phyloP scores from a whole-genome alignment of 2,888 invertebrate species.

The Pterostichus madidus region DNA sequence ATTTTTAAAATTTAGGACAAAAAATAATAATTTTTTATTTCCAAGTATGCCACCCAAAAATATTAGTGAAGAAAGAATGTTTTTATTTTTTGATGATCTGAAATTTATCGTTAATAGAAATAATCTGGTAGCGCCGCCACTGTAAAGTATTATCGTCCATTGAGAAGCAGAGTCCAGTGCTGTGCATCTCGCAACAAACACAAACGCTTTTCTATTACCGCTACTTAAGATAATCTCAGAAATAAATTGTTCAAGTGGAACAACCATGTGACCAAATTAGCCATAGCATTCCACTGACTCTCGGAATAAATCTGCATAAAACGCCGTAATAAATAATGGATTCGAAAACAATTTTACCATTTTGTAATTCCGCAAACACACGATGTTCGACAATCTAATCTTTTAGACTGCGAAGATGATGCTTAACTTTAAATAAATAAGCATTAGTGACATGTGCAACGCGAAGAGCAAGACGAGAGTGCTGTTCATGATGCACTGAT shows the following conservation, averaged over 20 bases:
- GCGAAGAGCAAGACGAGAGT: too few species aligned
- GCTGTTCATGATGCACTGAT: too few species aligned
- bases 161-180: constrained; percentile 37
- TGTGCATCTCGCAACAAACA: constrained; percentile 24
- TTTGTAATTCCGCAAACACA: constrained; percentile 28
- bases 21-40: too few species aligned
- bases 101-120: too few species aligned
- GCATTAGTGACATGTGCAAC: constrained; percentile 2
- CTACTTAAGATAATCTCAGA: constrained; percentile 66
- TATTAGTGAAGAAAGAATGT: too few species aligned
- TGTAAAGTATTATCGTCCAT: neutral
- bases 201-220: constrained; percentile 62
- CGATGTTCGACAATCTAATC: constrained; percentile 17
- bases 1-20: too few species aligned
- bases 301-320: constrained; percentile 62
- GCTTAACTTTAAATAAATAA: constrained; percentile 2
- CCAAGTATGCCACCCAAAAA: too few species aligned
- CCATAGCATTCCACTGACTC: constrained; percentile 58
- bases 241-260: constrained; percentile 65
- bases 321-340: constrained; percentile 56
- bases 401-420: neutral
- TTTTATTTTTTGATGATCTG: too few species aligned
- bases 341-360: constrained; percentile 47
- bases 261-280: constrained; percentile 64
- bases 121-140: neutral